phyloP scores from a whole-genome alignment of 1,140 invertebrate genomes.

The Aphaenogaster ashmeadi region DNA sequence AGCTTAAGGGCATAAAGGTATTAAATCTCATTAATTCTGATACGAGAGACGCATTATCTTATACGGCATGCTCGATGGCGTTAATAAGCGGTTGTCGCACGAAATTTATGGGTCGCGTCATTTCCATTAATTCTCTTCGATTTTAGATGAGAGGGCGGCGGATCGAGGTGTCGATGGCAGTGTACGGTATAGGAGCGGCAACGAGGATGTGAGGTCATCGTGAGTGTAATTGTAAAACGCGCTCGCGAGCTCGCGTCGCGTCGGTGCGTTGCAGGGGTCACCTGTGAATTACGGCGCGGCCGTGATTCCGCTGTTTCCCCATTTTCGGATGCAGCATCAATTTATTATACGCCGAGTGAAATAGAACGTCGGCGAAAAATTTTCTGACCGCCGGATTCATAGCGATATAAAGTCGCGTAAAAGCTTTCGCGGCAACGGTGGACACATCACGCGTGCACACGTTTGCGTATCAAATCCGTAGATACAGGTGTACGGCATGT shows the following conservation, averaged over 20 bases:
- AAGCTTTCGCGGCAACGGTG: conserved; percentile 46
- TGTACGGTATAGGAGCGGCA: background rate
- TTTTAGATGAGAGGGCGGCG: conserved; percentile 60
- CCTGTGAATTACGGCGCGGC: conserved; percentile 50
- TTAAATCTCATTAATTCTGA: conserved; percentile 39
- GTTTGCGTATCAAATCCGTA: background rate
- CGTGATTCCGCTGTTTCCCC: conserved; percentile 60
- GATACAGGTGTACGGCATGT: background rate
- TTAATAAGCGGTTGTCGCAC: conserved; percentile 60
- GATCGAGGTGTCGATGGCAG: conserved; percentile 58
- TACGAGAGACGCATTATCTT: conserved; percentile 35
- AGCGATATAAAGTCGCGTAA: conserved; percentile 49
- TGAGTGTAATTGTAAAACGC: conserved; percentile 69
- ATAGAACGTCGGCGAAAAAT: conserved; percentile 57
- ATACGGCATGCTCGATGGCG: conserved; percentile 19
- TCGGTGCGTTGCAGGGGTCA: conserved; percentile 21
- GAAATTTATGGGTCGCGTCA: conserved; percentile 67
- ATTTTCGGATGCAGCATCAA: conserved; percentile 66
- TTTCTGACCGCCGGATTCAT: conserved; percentile 47
- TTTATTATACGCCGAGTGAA: conserved; percentile 67
- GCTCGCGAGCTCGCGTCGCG: conserved; percentile 15
- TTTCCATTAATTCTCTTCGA: conserved; percentile 72
- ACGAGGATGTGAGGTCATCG: conserved; percentile 40
- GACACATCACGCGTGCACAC: background rate
- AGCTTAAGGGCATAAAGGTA: background rate